These are phyloP conservation scores for Zaprionus lachaisei DNA, from an alignment of 1,140 invertebrate genomes.

Conservation along the genomic window DNA sequence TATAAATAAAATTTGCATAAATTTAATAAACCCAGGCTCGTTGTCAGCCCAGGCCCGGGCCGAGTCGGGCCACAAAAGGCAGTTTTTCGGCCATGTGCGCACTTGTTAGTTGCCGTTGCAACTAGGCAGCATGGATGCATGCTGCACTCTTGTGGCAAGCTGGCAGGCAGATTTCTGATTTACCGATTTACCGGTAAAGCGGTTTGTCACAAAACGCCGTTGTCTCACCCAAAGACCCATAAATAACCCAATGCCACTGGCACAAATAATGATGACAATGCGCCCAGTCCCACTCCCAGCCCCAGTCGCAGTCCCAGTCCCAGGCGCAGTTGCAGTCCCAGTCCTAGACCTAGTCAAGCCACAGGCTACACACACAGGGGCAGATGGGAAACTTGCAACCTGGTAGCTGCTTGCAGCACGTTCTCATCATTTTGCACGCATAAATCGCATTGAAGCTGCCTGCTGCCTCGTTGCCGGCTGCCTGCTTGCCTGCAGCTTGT, in stretches of 20 bases:
- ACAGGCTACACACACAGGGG: not conserved
- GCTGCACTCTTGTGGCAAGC: conserved; percentile 22
- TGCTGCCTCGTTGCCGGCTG: not conserved
- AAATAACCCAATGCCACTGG: conserved; percentile 73
- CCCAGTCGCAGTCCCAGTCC: not conserved
- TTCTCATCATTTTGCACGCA: conserved; percentile 77
- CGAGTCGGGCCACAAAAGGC: conserved; percentile 54
- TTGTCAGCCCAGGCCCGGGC: conserved; percentile 34
- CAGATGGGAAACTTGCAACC: conserved; percentile 1
- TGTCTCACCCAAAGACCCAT: conserved; percentile 81
- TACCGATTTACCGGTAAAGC: conserved; percentile 82
- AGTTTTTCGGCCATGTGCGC: conserved; percentile 41
- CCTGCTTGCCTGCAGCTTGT: conserved; percentile 24
- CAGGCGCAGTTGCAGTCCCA: not conserved
- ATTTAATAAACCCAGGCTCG: conserved; percentile 76
- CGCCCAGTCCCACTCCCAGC: conserved; percentile 9
- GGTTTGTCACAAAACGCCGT: conserved; percentile 77
- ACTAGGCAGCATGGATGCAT: conserved; percentile 20
- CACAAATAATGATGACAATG: conserved; percentile 80
- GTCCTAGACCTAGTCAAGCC: conserved; percentile 13
- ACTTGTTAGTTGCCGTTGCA: conserved; percentile 56
- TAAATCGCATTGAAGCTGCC: conserved; percentile 53
- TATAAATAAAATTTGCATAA: conserved; percentile 83
- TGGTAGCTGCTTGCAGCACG: conserved; percentile 33
- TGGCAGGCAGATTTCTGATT: conserved; percentile 74